Evolutionary conservation across 2,888 invertebrate genomes (phyloP).

Genomic region (Cephonodes hylas): DNA sequence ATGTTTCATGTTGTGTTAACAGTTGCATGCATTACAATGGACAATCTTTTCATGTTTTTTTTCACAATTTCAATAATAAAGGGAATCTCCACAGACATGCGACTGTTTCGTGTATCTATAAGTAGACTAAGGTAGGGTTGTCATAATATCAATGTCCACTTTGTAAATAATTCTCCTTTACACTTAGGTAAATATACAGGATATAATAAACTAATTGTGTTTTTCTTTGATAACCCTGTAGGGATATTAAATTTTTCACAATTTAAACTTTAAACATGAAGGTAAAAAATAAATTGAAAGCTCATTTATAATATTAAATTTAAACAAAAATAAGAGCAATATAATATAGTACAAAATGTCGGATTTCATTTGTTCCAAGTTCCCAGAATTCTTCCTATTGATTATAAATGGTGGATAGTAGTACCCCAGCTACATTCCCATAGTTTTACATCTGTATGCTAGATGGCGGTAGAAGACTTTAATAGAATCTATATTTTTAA

Average conservation of each 20-base stretch:
- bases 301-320: too few relatives aligned
- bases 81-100: conserved; percentile 1
- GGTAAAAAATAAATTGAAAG: not conserved
- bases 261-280: not conserved
- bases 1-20: not conserved
- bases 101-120: not conserved
- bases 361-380: too few relatives aligned
- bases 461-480: too few relatives aligned
- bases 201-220: conserved; percentile 53
- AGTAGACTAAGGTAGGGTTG: conserved; percentile 60
- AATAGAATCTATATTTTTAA: too few relatives aligned
- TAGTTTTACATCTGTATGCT: too few relatives aligned
- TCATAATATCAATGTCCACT: conserved; percentile 69
- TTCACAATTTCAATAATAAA: not conserved
- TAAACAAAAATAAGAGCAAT: too few relatives aligned
- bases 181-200: conserved; percentile 79
- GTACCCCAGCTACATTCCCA: too few relatives aligned
- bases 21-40: not conserved
- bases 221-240: conserved; percentile 1
- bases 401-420: too few relatives aligned
- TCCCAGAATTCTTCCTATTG: too few relatives aligned
- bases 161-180: conserved; percentile 81
- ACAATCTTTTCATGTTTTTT: not conserved
- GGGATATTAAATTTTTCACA: not conserved
- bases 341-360: too few relatives aligned